Percentiles rank a stretch among this genome's conserved stretches.
Evolutionary conservation across 2,113 vertebrate species (phyloP).

Genomic region (Ochotona princeps): DNA sequence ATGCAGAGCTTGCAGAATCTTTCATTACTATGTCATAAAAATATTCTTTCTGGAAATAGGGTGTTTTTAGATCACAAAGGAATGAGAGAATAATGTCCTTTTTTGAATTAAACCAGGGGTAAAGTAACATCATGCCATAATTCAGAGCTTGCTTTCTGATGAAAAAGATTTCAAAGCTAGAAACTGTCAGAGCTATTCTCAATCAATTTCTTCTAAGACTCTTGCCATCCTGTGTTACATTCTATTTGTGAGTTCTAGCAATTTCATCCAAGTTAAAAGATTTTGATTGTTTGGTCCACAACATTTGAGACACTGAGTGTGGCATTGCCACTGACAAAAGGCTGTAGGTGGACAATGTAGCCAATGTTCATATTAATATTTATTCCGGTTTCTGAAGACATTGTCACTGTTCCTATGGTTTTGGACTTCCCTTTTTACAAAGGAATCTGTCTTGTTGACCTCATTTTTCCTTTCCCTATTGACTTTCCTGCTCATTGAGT

Average conservation of each 20-base stretch:
- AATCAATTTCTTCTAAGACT: neutral
- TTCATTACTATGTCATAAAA: slow-evolving; percentile 39
- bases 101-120: slow-evolving; percentile 22
- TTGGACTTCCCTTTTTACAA: neutral
- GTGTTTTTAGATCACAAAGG: slow-evolving; percentile 42
- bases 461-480: neutral
- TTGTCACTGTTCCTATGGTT: neutral
- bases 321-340: neutral
- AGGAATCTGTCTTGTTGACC: neutral
- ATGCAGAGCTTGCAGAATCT: slow-evolving; percentile 21
- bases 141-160: neutral
- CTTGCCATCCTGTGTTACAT: neutral
- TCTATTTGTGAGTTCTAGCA: slow-evolving; percentile 23
- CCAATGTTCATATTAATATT: neutral
- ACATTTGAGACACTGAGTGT: neutral
- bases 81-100: slow-evolving; percentile 41
- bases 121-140: slow-evolving; percentile 3
- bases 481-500: neutral
- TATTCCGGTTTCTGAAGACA: neutral
- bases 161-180: slow-evolving; percentile 1
- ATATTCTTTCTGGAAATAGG: slow-evolving; percentile 18
- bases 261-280: neutral
- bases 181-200: neutral
- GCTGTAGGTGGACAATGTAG: neutral
- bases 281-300: neutral